Conservation (phyloP, 1,140 invertebrate species). For the Sinonovacula constricta region DNA sequence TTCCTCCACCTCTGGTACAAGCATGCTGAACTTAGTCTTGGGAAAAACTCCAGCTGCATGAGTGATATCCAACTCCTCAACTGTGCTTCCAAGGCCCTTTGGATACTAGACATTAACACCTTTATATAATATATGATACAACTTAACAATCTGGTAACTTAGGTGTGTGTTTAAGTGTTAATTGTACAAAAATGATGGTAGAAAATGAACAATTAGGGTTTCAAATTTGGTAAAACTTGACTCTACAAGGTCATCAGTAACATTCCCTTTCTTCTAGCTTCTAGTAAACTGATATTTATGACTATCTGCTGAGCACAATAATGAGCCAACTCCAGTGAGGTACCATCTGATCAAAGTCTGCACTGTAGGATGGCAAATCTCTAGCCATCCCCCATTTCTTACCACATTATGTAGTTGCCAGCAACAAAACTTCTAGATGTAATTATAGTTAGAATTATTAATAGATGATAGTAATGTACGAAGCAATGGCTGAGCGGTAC, state of each 20-base stretch:
- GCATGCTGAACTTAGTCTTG: constrained; percentile 93
- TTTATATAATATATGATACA: neutral
- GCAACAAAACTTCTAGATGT: no score
- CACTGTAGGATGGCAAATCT: no score
- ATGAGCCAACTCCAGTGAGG: no score
- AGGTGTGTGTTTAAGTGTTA: neutral
- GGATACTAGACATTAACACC: constrained; percentile 81
- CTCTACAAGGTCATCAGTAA: neutral
- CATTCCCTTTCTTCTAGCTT: neutral
- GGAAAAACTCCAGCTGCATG: constrained; percentile 83
- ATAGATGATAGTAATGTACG: neutral
- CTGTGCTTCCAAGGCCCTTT: constrained; percentile 88
- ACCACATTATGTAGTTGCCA: no score
- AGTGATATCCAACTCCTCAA: constrained; percentile 82
- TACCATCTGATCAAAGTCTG: no score
- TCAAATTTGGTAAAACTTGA: neutral
- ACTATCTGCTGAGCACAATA: no score
- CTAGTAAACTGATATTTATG: neutral
- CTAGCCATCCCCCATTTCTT: no score
- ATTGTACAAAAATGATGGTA: neutral
- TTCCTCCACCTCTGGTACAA: constrained; percentile 85
- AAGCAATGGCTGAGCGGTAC: neutral
- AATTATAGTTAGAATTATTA: no score
- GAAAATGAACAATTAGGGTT: neutral
- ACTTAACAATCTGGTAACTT: neutral